Evolutionary conservation across 2,888 invertebrate genomes (phyloP), one percentile per base, ranked within the genome.

Genomic region (Podotricha telesiphe): DNA sequence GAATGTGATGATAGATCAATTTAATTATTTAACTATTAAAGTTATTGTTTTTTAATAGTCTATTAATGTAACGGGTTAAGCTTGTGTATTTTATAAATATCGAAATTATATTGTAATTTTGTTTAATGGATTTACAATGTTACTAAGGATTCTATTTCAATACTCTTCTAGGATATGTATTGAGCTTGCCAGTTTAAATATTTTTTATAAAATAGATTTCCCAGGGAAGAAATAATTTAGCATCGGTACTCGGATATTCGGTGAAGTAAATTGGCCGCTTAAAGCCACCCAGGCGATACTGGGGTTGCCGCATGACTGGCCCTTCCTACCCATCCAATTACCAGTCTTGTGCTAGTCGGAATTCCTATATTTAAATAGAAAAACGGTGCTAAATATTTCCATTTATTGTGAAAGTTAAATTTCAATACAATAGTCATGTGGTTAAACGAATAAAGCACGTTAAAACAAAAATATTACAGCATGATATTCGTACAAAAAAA

Each of bases 211-310:
- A 8, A 59, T 59, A 15, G 42, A 51, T 59, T 19, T 13, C 5
- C 37, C 10, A 61, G 22, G 17, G 28, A 48, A 61, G 42, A 48
- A 68, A 68, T 20, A 59, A 55, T 65, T 71, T 59, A 63, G 50
- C 58, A 45, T 64, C 48, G 37, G 50, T 65, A 40, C 42, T 59
- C 53, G 40, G 40, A 47, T 67, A 74, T 71, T 68, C 73, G 76
- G 68, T 77, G 73, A 73, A 74, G 73, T 78, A 81, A 84, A 84
- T 84, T 80, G 82, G 79, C 83, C 79, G 77, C 75, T 77, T 78
- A 71, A 74, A 74, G 70, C 71, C 76, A 75, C 73, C 73, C 74
- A 74, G 69, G 72, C 73, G 69, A 50, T 70, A 65, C 53, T 67
- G 72, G 69, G 74, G 70, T 77, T 75, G 67, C 76, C 78, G 79